These are phyloP conservation scores for Bruchidius siliquastri DNA, from an alignment of 2,888 invertebrate genomes.

Conservation along the genomic window DNA sequence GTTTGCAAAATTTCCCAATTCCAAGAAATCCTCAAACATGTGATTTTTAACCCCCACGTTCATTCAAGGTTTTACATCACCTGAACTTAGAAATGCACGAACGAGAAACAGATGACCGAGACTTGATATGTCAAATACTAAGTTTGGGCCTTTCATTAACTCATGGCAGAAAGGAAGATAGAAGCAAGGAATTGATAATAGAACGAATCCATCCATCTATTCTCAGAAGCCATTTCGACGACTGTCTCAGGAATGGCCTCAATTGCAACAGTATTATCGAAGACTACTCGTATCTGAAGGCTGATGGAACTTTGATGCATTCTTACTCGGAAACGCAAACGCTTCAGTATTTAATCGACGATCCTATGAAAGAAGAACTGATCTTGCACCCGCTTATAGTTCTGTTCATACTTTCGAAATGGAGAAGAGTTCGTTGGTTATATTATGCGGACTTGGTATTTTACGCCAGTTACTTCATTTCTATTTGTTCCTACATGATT, in stretches of 20 bases:
- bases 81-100: constrained; percentile 21
- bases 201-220: constrained; percentile 19
- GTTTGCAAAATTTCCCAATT: too few species aligned
- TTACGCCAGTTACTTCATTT: constrained; percentile 19
- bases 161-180: background rate
- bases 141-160: constrained; percentile 26
- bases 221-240: constrained; percentile 25
- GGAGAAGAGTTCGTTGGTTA: constrained; percentile 21
- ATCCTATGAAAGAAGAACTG: constrained; percentile 18
- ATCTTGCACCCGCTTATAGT: constrained; percentile 24
- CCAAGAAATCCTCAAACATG: too few species aligned
- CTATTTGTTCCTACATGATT: constrained; percentile 24
- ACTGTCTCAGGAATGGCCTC: constrained; percentile 22
- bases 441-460: constrained; percentile 23
- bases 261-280: constrained; percentile 24
- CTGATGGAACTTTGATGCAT: background rate
- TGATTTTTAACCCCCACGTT: too few species aligned
- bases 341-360: constrained; percentile 17
- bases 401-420: constrained; percentile 23
- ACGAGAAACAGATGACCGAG: constrained; percentile 17
- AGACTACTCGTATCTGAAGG: constrained; percentile 9
- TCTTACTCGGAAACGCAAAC: constrained; percentile 23
- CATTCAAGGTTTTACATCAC: constrained; percentile 14
- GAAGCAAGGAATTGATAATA: constrained; percentile 13
- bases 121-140: constrained; percentile 24